A percentile compares a stretch with the other conserved stretches of the same genome.
Conservation (phyloP, 2,797 vertebrate genomes). For the Etheostoma perlongum region DNA sequence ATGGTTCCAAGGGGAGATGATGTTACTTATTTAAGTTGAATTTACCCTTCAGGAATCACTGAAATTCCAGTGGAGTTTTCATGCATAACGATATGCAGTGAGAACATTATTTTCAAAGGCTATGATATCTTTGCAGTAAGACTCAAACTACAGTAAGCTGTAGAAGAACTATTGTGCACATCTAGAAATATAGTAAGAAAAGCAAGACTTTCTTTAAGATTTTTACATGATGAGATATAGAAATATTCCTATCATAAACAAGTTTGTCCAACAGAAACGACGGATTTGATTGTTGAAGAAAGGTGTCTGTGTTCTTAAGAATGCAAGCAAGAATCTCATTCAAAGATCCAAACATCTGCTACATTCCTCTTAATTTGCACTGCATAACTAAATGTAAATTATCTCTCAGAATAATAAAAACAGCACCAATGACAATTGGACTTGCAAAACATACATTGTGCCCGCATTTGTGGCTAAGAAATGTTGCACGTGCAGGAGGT, state of each 20-base stretch:
- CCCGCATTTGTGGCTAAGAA: neutral
- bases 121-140: conserved; percentile 18
- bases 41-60: conserved; percentile 42
- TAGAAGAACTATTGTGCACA: neutral
- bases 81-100: conserved; percentile 44
- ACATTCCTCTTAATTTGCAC: conserved; percentile 51
- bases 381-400: conserved; percentile 51
- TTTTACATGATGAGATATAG: neutral
- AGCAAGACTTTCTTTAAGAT: neutral
- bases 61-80: conserved; percentile 38
- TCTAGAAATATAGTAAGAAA: conserved; percentile 10
- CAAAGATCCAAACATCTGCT: conserved; percentile 42
- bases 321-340: conserved; percentile 9
- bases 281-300: neutral
- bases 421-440: conserved; percentile 3
- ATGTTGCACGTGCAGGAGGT: neutral
- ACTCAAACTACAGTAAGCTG: neutral
- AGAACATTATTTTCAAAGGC: conserved; percentile 37
- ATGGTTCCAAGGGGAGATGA: conserved; percentile 25
- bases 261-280: neutral
- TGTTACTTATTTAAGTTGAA: conserved; percentile 44
- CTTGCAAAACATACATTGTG: conserved; percentile 16
- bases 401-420: conserved; percentile 36
- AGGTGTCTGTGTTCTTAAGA: conserved; percentile 10
- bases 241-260: neutral